These are phyloP conservation scores for Anableps anableps DNA, from an alignment of 2,797 vertebrate species.

Conservation along the genomic window DNA sequence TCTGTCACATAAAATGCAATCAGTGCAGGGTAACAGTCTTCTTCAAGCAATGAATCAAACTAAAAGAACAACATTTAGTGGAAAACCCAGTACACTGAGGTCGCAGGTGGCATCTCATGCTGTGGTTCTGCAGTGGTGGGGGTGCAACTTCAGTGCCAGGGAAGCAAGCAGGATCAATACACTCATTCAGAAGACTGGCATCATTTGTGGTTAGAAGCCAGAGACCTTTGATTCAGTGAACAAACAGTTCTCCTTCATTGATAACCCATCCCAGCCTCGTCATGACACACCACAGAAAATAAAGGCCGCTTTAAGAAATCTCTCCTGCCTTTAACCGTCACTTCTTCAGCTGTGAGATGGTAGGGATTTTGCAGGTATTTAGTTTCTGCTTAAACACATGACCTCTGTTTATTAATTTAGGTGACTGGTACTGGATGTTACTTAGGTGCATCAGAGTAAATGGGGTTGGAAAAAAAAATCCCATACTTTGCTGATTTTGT, in stretches of 20 bases:
- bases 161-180: slow-evolving; percentile 26
- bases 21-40: background rate
- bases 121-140: slow-evolving; percentile 3
- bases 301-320: slow-evolving; percentile 20
- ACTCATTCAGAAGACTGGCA: slow-evolving; percentile 24
- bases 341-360: background rate
- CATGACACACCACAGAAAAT: slow-evolving; percentile 6
- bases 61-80: slow-evolving; percentile 1
- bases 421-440: background rate
- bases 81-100: slow-evolving; percentile 1
- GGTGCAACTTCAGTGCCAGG: slow-evolving; percentile 16
- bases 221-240: slow-evolving; percentile 24
- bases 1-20: too few relatives aligned
- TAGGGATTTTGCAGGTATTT: background rate
- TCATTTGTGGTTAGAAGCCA: slow-evolving; percentile 18
- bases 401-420: background rate
- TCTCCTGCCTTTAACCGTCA: background rate
- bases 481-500: too few relatives aligned
- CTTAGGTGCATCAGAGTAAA: background rate
- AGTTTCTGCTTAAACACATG: background rate
- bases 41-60: background rate
- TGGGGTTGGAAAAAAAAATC: background rate
- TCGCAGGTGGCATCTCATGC: slow-evolving; percentile 26
- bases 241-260: slow-evolving; percentile 19
- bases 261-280: slow-evolving; percentile 3